Conservation (phyloP, 2,113 vertebrate species). For the Rhinichthys klamathensis region DNA sequence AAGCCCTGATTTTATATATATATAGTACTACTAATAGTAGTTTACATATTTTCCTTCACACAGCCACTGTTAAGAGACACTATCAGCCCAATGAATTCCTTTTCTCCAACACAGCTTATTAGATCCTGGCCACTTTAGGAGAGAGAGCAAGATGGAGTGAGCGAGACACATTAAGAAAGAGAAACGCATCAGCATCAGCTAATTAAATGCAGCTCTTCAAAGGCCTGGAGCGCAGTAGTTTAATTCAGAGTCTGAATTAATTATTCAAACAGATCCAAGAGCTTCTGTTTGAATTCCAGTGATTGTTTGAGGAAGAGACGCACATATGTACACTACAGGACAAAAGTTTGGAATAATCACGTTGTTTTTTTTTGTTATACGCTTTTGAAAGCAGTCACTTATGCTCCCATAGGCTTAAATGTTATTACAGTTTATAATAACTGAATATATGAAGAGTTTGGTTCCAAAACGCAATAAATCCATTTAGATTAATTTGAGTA, state of each 20-base stretch:
- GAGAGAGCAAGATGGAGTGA: background rate
- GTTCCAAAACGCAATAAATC: no score
- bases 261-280: background rate
- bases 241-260: background rate
- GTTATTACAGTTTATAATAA: no score
- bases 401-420: no score
- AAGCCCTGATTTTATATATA: no score
- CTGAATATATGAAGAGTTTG: no score
- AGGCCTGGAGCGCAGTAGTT: background rate
- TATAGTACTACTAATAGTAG: no score
- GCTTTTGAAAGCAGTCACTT: no score
- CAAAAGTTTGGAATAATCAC: no score
- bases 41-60: background rate
- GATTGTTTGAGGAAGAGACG: background rate
- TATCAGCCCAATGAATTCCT: background rate
- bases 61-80: background rate
- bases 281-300: background rate
- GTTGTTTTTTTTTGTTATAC: no score
- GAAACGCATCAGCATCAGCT: background rate
- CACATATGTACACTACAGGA: no score
- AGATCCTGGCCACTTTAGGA: background rate
- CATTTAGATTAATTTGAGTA: no score
- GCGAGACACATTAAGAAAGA: background rate
- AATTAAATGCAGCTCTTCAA: slow-evolving; percentile 14
- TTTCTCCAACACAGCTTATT: background rate